Evolutionary conservation across 2,113 vertebrate genomes (phyloP).

Genomic region (Pseudonaja textilis): DNA sequence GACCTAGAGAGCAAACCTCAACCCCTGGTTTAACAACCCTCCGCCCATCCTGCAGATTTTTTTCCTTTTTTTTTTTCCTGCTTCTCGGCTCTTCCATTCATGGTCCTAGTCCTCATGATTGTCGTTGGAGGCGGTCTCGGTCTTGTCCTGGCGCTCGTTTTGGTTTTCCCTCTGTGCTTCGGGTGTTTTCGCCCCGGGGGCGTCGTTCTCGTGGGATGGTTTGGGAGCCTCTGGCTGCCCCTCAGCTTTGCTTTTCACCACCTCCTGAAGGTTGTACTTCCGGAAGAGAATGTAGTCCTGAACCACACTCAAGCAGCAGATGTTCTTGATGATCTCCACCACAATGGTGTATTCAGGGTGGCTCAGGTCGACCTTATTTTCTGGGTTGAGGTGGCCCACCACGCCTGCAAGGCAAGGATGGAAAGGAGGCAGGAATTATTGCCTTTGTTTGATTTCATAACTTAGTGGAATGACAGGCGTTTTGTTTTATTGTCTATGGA

Average conservation of each 20-base stretch:
- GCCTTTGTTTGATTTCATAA: background rate
- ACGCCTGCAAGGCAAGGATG: slow-evolving; percentile 74
- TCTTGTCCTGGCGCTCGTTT: slow-evolving; percentile 26
- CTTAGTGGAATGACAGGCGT: background rate
- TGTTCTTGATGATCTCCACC: slow-evolving; percentile 91
- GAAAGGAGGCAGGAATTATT: background rate
- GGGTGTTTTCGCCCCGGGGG: background rate
- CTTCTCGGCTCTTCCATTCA: background rate
- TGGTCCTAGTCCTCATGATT: background rate
- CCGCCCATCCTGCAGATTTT: background rate
- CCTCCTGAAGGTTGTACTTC: slow-evolving; percentile 95
- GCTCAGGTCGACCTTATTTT: slow-evolving; percentile 92
- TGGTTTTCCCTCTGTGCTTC: slow-evolving; percentile 41
- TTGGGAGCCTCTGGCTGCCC: slow-evolving; percentile 24
- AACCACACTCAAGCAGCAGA: slow-evolving; percentile 93
- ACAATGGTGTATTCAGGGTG: slow-evolving; percentile 90
- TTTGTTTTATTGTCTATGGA: background rate
- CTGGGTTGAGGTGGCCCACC: slow-evolving; percentile 86
- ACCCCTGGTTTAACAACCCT: background rate
- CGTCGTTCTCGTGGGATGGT: slow-evolving; percentile 25
- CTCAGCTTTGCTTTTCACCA: slow-evolving; percentile 76
- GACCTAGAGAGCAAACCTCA: slow-evolving; percentile 11
- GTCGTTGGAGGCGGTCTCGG: background rate
- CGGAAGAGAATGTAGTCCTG: slow-evolving; percentile 87
- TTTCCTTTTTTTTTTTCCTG: background rate